Evolutionary conservation across 2,888 invertebrate genomes (phyloP).

Genomic region (Hanleya hanleyi): DNA sequence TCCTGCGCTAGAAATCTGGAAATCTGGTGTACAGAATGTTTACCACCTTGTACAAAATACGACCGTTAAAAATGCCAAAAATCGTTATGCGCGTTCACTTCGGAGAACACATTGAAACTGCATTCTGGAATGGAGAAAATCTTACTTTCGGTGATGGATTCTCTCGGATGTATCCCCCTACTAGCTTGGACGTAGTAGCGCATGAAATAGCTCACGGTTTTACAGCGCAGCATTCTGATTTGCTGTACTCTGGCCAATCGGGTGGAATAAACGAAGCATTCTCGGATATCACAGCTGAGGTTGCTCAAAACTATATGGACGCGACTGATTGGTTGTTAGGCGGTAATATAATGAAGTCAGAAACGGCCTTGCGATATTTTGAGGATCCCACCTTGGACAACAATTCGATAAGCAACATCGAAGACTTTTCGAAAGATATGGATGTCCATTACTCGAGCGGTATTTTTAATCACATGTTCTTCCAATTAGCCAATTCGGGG

Average conservation of each 20-base stretch:
- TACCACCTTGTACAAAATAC: slow-evolving; percentile 41
- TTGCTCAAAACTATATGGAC: slow-evolving; percentile 29
- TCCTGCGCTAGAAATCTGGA: slow-evolving; percentile 42
- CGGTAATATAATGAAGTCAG: slow-evolving; percentile 22
- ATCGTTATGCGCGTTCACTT: slow-evolving; percentile 46
- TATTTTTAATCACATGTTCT: slow-evolving; percentile 47
- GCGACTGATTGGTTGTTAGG: slow-evolving; percentile 36
- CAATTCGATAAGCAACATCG: slow-evolving; percentile 36
- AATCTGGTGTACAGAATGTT: slow-evolving; percentile 46
- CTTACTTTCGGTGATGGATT: slow-evolving; percentile 42
- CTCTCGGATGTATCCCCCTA: slow-evolving; percentile 33
- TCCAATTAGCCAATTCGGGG: slow-evolving; percentile 35
- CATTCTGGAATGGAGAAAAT: slow-evolving; percentile 40
- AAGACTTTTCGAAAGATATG: slow-evolving; percentile 28
- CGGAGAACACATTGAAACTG: slow-evolving; percentile 43
- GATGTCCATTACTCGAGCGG: slow-evolving; percentile 52
- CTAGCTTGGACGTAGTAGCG: slow-evolving; percentile 35
- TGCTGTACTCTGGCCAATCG: slow-evolving; percentile 36
- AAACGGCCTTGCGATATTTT: slow-evolving; percentile 42
- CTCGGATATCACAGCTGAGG: slow-evolving; percentile 45
- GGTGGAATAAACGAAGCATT: slow-evolving; percentile 44
- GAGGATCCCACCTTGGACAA: slow-evolving; percentile 43
- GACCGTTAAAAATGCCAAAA: slow-evolving; percentile 30
- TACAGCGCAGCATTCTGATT: slow-evolving; percentile 35
- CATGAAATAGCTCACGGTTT: slow-evolving; percentile 48